Conservation (phyloP, 1,140 invertebrate genomes). For the Rhagoletis pomonella region DNA sequence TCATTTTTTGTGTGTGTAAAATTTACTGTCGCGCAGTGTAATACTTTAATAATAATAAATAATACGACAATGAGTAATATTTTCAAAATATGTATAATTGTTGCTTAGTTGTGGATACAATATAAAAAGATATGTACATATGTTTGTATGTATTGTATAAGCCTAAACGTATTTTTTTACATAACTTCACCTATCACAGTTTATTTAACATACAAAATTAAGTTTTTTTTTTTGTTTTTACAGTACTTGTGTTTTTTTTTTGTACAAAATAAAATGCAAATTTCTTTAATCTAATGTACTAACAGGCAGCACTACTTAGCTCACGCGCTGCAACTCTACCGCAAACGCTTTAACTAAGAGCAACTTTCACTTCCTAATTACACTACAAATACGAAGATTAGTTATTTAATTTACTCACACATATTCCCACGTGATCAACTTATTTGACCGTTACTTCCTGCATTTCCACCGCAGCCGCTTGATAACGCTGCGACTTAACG, state of each 20-base stretch:
- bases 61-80: no score
- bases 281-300: neutral
- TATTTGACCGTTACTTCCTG: conserved; percentile 61
- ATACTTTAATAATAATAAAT: no score
- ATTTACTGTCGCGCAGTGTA: no score
- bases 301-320: neutral
- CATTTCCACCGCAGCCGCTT: conserved; percentile 62
- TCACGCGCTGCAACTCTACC: neutral
- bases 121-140: no score
- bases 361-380: conserved; percentile 13
- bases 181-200: conserved; percentile 23
- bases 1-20: no score
- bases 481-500: conserved; percentile 11
- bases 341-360: neutral
- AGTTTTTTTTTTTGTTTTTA: neutral
- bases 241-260: neutral
- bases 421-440: neutral
- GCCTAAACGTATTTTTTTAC: neutral
- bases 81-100: no score
- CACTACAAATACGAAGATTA: neutral
- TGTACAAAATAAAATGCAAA: conserved; percentile 28
- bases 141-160: neutral
- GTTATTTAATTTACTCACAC: neutral
- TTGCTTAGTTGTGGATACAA: no score
- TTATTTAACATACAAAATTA: neutral